A percentile compares a stretch with the other conserved stretches of the same genome.
Evolutionary conservation across 2,888 invertebrate species (phyloP).

Genomic region (Griposia aprilina): DNA sequence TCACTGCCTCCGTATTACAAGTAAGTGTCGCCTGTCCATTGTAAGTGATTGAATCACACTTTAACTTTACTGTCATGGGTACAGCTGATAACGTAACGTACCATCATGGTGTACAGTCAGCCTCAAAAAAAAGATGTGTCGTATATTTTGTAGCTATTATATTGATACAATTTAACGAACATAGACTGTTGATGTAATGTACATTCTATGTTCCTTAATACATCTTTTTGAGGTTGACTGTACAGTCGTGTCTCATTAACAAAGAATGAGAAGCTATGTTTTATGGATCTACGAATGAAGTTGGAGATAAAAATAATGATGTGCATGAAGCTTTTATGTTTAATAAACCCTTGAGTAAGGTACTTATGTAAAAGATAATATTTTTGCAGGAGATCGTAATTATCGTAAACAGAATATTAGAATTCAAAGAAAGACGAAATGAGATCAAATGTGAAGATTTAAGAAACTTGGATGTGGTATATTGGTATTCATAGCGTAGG

Average conservation of each 20-base stretch:
- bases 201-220: no score
- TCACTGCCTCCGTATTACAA: conserved; percentile 73
- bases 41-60: conserved; percentile 74
- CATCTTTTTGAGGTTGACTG: not conserved
- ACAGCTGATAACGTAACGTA: conserved; percentile 62
- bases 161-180: not conserved
- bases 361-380: not conserved
- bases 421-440: not conserved
- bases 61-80: conserved; percentile 64
- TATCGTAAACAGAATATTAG: not conserved
- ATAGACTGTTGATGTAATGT: no score
- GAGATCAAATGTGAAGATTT: not conserved
- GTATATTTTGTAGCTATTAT: not conserved
- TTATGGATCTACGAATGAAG: conserved; percentile 17
- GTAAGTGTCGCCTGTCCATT: conserved; percentile 66
- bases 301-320: not conserved
- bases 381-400: not conserved
- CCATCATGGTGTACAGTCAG: conserved; percentile 34
- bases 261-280: conserved; percentile 49
- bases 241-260: conserved; percentile 55
- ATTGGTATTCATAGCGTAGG: not conserved
- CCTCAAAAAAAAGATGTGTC: not conserved
- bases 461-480: not conserved
- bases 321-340: not conserved
- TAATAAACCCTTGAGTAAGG: no score